phyloP scores from a whole-genome alignment of 2,797 vertebrate species.

The Sebastes oblongus region DNA sequence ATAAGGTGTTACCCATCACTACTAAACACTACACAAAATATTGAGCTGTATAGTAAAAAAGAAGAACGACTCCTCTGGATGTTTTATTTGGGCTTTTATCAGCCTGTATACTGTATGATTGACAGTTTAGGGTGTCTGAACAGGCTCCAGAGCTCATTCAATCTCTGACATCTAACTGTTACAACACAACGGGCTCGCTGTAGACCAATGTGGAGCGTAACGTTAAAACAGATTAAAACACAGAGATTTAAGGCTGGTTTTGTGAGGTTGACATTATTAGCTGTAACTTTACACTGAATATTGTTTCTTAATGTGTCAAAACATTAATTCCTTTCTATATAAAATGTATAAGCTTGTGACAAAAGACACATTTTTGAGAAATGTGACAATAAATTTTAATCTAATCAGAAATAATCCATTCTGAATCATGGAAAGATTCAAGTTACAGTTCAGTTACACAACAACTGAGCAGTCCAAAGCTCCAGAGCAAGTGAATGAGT shows the following conservation, averaged over 20 bases:
- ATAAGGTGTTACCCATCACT: neutral
- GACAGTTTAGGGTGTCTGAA: neutral
- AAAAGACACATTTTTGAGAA: neutral
- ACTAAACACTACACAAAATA: neutral
- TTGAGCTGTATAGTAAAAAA: conserved; percentile 4
- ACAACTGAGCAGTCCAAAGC: neutral
- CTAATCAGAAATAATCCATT: neutral
- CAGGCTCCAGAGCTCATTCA: conserved; percentile 2
- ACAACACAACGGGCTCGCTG: neutral
- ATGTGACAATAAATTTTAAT: neutral
- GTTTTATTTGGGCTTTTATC: conserved; percentile 21
- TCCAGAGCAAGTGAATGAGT: neutral
- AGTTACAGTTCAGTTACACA: neutral
- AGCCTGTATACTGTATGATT: neutral
- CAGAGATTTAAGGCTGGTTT: neutral
- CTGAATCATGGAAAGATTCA: neutral
- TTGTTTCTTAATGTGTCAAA: neutral
- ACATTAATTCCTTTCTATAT: neutral
- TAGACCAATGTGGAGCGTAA: neutral
- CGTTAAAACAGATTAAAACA: conserved; percentile 6
- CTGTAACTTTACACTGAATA: neutral
- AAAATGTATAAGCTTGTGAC: neutral
- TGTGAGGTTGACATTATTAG: neutral
- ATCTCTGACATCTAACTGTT: neutral
- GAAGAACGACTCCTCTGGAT: neutral